Conservation (phyloP, 2,113 vertebrate genomes). For the Nettapus auritus region DNA sequence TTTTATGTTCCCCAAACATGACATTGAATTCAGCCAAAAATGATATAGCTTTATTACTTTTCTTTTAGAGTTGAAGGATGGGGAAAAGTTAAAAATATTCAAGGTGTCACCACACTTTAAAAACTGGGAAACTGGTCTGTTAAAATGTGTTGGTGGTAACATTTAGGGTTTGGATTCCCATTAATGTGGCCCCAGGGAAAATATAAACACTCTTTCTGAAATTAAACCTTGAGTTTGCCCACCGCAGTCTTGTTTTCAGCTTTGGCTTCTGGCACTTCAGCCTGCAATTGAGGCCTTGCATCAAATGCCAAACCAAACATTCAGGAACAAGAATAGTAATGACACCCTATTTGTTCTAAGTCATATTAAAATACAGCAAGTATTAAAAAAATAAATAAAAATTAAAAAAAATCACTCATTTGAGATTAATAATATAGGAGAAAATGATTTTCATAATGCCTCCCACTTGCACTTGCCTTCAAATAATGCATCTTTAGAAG, state of each 20-base stretch:
- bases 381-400: constrained; percentile 14
- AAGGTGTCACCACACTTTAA: constrained; percentile 48
- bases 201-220: constrained; percentile 70
- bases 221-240: constrained; percentile 62
- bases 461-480: constrained; percentile 23
- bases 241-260: constrained; percentile 69
- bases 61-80: constrained; percentile 3
- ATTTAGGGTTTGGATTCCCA: constrained; percentile 56
- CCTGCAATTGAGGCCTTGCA: constrained; percentile 61
- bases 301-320: constrained; percentile 72
- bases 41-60: background rate
- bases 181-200: constrained; percentile 72
- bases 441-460: constrained; percentile 16
- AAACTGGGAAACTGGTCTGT: constrained; percentile 45
- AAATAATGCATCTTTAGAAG: constrained; percentile 8
- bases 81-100: background rate
- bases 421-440: constrained; percentile 10
- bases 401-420: constrained; percentile 10
- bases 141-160: constrained; percentile 65
- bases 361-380: constrained; percentile 55
- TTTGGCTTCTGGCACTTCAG: constrained; percentile 48
- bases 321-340: constrained; percentile 63
- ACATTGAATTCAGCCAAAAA: background rate
- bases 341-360: constrained; percentile 63
- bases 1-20: background rate